Conservation (phyloP, 1,140 invertebrate genomes). For the Ctenoplectra terminalis region DNA sequence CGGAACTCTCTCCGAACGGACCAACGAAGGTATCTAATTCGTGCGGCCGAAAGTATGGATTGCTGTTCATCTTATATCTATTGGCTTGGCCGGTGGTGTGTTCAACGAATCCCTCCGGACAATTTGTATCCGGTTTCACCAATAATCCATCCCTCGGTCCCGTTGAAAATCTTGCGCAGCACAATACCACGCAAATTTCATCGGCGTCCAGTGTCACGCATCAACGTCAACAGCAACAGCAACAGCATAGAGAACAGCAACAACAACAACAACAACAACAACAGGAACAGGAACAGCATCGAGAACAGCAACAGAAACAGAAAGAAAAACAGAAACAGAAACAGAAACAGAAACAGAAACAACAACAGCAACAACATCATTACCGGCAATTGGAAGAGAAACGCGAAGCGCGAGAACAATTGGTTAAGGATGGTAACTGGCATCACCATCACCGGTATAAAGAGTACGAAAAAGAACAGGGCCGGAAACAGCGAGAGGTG, state of each 20-base stretch:
- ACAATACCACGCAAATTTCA: conserved; percentile 31
- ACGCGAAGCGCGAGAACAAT: conserved; percentile 33
- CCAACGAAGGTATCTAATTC: conserved; percentile 18
- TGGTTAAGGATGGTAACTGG: conserved; percentile 29
- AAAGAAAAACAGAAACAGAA: conserved; percentile 25
- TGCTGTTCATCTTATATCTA: conserved; percentile 75
- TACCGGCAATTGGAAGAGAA: conserved; percentile 20
- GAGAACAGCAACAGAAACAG: too few species aligned
- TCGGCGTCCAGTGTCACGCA: conserved; percentile 13
- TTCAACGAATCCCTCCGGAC: conserved; percentile 71
- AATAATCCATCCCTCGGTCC: conserved; percentile 62
- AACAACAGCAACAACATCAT: conserved; percentile 22
- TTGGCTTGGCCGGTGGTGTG: conserved; percentile 75
- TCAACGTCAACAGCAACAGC: conserved; percentile 21
- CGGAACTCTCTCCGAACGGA: conserved; percentile 13
- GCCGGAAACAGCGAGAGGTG: conserved; percentile 43
- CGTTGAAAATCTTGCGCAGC: conserved; percentile 59
- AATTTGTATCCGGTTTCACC: conserved; percentile 63
- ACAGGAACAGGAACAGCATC: conserved; percentile 15
- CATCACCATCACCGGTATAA: conserved; percentile 26
- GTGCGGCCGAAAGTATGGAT: conserved; percentile 49
- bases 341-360: conserved; percentile 35
- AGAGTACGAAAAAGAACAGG: conserved; percentile 6
- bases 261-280: conserved; percentile 32
- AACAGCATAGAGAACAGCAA: conserved; percentile 34